Percentiles rank a stretch among this genome's conserved stretches.
These are phyloP conservation scores for Neomonachus schauinslandi DNA, from an alignment of 2,113 vertebrate genomes.

Conservation along the genomic window DNA sequence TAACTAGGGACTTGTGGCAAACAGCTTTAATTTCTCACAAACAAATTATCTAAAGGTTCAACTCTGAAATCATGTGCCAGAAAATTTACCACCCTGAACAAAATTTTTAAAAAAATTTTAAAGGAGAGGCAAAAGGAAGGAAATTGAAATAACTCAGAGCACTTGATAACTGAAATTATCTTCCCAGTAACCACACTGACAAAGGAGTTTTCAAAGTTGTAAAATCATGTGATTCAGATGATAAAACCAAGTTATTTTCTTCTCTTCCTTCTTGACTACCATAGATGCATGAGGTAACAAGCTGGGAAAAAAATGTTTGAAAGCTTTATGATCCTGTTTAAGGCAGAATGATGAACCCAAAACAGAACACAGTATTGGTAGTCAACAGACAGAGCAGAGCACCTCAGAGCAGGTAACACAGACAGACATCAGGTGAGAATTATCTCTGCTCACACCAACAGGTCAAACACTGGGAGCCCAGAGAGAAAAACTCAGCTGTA, in stretches of 20 bases:
- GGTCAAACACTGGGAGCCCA: neutral
- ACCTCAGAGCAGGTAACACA: neutral
- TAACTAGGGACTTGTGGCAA: conserved; percentile 37
- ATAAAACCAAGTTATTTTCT: conserved; percentile 54
- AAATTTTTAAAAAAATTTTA: neutral
- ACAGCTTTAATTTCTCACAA: conserved; percentile 25
- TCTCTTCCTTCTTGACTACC: conserved; percentile 46
- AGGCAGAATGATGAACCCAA: neutral
- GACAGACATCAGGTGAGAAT: neutral
- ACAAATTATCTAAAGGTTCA: conserved; percentile 32
- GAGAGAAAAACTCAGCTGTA: neutral
- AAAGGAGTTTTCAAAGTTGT: conserved; percentile 49
- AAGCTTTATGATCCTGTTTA: conserved; percentile 45
- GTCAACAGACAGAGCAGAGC: neutral
- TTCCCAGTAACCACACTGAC: conserved; percentile 32
- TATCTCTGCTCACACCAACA: neutral
- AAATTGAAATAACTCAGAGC: conserved; percentile 20
- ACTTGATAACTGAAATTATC: neutral
- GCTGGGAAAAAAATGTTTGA: neutral
- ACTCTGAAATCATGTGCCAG: conserved; percentile 16
- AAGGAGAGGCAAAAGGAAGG: neutral
- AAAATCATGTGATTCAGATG: conserved; percentile 32
- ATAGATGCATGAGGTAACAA: conserved; percentile 21
- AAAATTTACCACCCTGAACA: conserved; percentile 24
- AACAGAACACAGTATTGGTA: neutral